phyloP scores from a whole-genome alignment of 2,797 vertebrate species.

The Heterohyrax brucei region DNA sequence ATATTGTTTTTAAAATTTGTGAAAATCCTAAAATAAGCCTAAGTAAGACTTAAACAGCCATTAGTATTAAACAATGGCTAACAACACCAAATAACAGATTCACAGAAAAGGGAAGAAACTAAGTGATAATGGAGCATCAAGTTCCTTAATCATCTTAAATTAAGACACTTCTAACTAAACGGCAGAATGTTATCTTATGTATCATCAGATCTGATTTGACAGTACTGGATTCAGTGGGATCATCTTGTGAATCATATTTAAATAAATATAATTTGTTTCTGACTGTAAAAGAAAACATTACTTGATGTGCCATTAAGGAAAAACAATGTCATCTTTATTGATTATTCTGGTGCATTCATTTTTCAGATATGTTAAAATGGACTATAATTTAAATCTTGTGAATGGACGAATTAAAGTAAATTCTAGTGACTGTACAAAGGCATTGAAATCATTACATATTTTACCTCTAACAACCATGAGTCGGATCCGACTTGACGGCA shows the following conservation, averaged over 20 bases:
- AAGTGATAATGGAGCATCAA: not conserved
- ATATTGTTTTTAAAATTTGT: not conserved
- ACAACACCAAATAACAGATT: not conserved
- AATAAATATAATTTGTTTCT: not conserved
- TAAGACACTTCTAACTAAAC: not conserved
- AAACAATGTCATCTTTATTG: not conserved
- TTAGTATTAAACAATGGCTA: not conserved
- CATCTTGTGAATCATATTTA: conserved; percentile 2
- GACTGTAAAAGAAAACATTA: not conserved
- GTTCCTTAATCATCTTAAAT: not conserved
- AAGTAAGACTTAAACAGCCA: not conserved
- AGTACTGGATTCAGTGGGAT: no score
- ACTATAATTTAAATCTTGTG: not conserved
- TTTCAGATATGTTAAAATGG: conserved; percentile 1
- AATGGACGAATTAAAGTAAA: not conserved
- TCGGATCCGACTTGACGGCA: no score
- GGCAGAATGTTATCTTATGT: conserved; percentile 8
- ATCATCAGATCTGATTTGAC: no score
- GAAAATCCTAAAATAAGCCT: conserved; percentile 19
- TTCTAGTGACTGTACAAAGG: not conserved
- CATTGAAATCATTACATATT: not conserved
- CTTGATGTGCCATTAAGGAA: conserved; percentile 2
- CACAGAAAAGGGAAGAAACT: not conserved
- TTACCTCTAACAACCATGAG: conserved; percentile 14
- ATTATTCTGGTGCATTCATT: not conserved